Conservation (phyloP, 1,140 invertebrate genomes). For the Luehdorfia chinensis region DNA sequence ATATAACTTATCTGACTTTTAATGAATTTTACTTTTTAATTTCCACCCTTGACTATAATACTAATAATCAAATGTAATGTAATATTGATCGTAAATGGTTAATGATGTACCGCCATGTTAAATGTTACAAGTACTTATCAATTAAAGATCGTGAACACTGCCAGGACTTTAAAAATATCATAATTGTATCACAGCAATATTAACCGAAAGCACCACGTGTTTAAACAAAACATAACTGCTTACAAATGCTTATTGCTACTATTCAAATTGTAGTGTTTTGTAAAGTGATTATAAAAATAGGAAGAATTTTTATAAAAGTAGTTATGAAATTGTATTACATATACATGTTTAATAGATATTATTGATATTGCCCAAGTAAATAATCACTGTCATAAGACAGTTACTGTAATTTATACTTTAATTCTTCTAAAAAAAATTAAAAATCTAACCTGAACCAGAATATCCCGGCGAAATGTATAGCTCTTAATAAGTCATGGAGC, state of each 20-base stretch:
- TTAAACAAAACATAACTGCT: background rate
- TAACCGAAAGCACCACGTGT: background rate
- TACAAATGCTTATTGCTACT: conserved; percentile 6
- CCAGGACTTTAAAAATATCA: background rate
- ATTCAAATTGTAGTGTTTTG: conserved; percentile 8
- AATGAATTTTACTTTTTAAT: too few relatives aligned
- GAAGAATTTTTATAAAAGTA: conserved; percentile 1
- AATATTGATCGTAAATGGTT: too few relatives aligned
- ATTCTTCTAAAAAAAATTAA: too few relatives aligned
- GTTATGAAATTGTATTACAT: conserved; percentile 4
- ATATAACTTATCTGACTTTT: too few relatives aligned
- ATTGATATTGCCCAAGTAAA: conserved; percentile 6
- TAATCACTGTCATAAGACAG: background rate
- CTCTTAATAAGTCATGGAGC: too few relatives aligned
- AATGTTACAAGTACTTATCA: conserved; percentile 14
- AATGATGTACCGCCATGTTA: too few relatives aligned
- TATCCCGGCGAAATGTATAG: too few relatives aligned
- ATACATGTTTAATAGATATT: conserved; percentile 8
- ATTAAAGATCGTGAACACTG: background rate
- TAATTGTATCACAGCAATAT: background rate
- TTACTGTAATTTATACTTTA: too few relatives aligned
- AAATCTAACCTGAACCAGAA: too few relatives aligned
- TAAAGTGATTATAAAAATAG: background rate
- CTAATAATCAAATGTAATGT: too few relatives aligned
- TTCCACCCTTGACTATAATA: too few relatives aligned